Conservation (phyloP, 2,113 vertebrate genomes). For the Megalops atlanticus region DNA sequence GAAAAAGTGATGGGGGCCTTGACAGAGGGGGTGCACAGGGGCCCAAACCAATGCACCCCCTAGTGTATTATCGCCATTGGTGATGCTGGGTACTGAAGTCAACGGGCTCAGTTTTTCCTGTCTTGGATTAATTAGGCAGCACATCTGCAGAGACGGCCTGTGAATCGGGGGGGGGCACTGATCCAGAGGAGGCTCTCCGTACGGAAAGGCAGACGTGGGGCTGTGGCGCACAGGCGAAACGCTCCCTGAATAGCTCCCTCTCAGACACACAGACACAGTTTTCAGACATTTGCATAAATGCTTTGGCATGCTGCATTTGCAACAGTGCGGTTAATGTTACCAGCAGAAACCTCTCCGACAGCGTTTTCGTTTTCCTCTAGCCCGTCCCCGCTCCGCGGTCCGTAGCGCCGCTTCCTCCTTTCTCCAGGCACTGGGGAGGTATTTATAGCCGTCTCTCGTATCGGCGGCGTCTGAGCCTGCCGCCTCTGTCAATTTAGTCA, state of each 20-base stretch:
- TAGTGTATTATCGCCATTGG: no score
- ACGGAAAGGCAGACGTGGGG: no score
- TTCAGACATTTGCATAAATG: background rate
- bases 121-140: no score
- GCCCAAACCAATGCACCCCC: no score
- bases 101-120: no score
- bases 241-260: background rate
- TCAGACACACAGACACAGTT: background rate
- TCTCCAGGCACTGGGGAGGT: background rate
- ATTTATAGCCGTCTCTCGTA: background rate
- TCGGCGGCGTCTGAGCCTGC: background rate
- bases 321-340: background rate
- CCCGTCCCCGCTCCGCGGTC: background rate
- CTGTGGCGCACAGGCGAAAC: background rate
- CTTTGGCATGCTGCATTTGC: background rate
- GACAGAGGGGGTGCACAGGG: no score
- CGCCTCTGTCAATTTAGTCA: background rate
- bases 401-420: background rate
- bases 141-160: no score
- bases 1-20: background rate
- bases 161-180: no score
- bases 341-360: background rate
- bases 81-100: no score
- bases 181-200: no score
- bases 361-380: background rate